Conservation (phyloP, 2,797 vertebrate genomes). For the Sebastolobus alascanus region DNA sequence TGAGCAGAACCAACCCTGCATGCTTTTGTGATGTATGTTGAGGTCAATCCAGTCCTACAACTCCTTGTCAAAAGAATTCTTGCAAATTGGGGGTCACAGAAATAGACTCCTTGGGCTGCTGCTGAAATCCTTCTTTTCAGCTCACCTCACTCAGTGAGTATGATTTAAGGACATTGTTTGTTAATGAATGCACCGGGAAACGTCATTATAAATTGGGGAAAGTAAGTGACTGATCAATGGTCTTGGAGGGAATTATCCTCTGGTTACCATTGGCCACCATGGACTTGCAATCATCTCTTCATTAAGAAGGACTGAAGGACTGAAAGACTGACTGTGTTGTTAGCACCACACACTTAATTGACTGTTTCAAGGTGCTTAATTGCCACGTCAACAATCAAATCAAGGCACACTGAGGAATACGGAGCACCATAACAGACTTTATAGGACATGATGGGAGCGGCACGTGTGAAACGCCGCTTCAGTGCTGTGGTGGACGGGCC, state of each 20-base stretch:
- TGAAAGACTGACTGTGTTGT: slow-evolving; percentile 33
- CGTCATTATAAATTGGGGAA: slow-evolving; percentile 21
- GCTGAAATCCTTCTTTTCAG: slow-evolving; percentile 39
- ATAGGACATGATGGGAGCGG: slow-evolving; percentile 81
- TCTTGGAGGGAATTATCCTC: slow-evolving; percentile 23
- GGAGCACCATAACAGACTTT: slow-evolving; percentile 11
- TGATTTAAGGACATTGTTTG: slow-evolving; percentile 31
- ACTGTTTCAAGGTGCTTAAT: slow-evolving; percentile 23
- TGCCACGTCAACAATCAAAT: slow-evolving; percentile 22
- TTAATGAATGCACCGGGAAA: slow-evolving; percentile 17
- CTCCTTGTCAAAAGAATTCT: slow-evolving; percentile 41
- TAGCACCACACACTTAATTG: slow-evolving; percentile 7
- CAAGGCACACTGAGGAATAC: slow-evolving; percentile 26
- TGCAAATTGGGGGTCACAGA: slow-evolving; percentile 9
- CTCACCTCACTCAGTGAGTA: slow-evolving; percentile 8
- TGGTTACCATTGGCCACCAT: slow-evolving; percentile 35
- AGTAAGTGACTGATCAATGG: slow-evolving; percentile 49
- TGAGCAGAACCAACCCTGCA: slow-evolving; percentile 57
- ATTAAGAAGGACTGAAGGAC: slow-evolving; percentile 33
- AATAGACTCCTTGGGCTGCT: slow-evolving; percentile 27
- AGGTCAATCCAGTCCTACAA: slow-evolving; percentile 11
- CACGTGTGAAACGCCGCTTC: slow-evolving; percentile 88
- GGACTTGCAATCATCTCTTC: slow-evolving; percentile 35
- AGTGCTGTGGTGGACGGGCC: slow-evolving; percentile 87
- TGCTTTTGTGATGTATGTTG: slow-evolving; percentile 47